Evolutionary conservation across 2,797 vertebrate species (phyloP).

Genomic region (Gymnocypris eckloni): DNA sequence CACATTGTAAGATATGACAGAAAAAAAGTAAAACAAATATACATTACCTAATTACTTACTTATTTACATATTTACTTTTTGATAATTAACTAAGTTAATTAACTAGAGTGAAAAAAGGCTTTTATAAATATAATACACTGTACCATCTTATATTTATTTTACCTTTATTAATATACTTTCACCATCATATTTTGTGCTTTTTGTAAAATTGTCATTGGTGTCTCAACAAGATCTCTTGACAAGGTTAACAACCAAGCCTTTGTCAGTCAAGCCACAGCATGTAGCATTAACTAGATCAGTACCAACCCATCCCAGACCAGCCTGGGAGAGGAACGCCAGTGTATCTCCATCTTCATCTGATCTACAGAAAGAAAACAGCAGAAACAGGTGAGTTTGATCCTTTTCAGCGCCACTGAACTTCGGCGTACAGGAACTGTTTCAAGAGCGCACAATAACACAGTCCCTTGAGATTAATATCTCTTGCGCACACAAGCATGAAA

Average conservation of each 20-base stretch:
- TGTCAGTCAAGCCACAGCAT: background rate
- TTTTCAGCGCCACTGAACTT: background rate
- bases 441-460: conserved; percentile 15
- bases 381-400: background rate
- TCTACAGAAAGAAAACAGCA: background rate
- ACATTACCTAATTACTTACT: too few relatives aligned
- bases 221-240: background rate
- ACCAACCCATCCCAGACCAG: background rate
- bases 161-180: background rate
- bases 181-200: background rate
- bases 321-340: background rate
- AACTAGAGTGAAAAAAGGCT: background rate
- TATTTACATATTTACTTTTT: too few relatives aligned
- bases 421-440: conserved; percentile 7
- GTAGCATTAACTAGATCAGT: background rate
- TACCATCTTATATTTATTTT: background rate
- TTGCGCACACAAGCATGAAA: conserved; percentile 17
- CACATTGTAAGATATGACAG: too few relatives aligned
- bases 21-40: too few relatives aligned
- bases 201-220: background rate
- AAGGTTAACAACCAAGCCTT: background rate
- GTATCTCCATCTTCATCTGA: background rate
- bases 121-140: background rate
- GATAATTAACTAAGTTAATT: too few relatives aligned
- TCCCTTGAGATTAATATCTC: conserved; percentile 8